These are phyloP conservation scores for Trachelus iudaicus DNA, from an alignment of 2,888 invertebrate species.

Conservation along the genomic window DNA sequence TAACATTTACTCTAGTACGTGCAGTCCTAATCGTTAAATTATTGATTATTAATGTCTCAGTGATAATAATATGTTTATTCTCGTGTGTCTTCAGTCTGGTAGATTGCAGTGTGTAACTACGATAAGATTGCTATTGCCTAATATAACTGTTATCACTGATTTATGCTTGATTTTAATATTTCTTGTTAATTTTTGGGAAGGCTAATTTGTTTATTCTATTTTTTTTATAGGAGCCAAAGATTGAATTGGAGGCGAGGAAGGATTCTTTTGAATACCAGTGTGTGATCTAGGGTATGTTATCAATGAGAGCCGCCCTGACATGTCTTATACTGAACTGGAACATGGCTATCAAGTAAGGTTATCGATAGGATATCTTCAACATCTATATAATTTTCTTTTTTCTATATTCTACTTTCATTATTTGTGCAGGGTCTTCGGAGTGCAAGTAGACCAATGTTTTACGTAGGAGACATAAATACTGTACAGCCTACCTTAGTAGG, in stretches of 20 bases:
- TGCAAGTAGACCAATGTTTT: conserved; percentile 60
- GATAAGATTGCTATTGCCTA: neutral
- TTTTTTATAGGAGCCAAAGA: neutral
- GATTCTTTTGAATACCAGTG: neutral
- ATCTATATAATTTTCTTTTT: neutral
- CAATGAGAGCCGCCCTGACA: conserved; percentile 65
- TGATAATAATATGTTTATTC: neutral
- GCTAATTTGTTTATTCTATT: neutral
- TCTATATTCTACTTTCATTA: neutral
- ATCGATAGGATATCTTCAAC: conserved; percentile 10
- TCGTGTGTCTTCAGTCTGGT: neutral
- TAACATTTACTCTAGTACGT: neutral
- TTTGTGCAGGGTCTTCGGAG: conserved; percentile 56
- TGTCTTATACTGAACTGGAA: conserved; percentile 94
- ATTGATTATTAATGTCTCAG: neutral
- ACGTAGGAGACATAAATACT: conserved; percentile 60
- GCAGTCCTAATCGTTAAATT: neutral
- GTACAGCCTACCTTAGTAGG: conserved; percentile 53
- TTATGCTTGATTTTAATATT: neutral
- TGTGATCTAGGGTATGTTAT: conserved; percentile 28
- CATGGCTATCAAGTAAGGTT: conserved; percentile 88
- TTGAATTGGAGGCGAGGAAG: neutral
- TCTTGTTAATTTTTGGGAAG: neutral
- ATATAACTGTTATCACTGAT: neutral
- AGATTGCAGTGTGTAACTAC: neutral